Base-by-base conservation (phyloP, 2,888 invertebrate genomes). In the Spilarctia lutea region DNA sequence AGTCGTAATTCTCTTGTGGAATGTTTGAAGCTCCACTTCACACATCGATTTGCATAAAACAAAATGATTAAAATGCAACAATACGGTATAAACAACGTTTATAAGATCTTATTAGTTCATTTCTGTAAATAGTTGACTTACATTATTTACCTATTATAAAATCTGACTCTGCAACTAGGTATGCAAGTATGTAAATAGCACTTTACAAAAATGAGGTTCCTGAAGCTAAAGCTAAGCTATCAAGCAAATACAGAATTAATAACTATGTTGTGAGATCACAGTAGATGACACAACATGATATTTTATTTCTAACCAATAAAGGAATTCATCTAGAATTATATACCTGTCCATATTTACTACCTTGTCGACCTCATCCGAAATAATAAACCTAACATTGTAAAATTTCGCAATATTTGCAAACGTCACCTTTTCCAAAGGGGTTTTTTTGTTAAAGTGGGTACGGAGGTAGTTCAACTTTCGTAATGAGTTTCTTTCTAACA, bases 31-130 rank as follows among this genome's bases (percentile, higher is more conserved):
- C 87, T 88, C 86, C 88, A 88, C 89, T 90, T 90, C 88, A 89
- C 88, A 89, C 87, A 86, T 87, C 87, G 88, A 90, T 91, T 92
- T 92, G 90, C 90, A 92, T 92, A 90, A 91, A 91, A 92, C 88
- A 89, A 91, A 92, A 91, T 91, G 84, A 89, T 88, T 92, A 88
- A 91, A 91, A 91, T 87, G 88, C 91, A 89, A 91, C 88, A 88
- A 88, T 89, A 89, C 88, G 83, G 83, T 88, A 87, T 85, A 84
- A 83, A 87, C 87, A 79, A 88, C 89, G 88, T 89, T 91, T 88
- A 83, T 81, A 84, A 82, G 83, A 89, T 85, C 86, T 88, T 89
- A 90, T 83, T 88, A 88, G 87, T 89, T 89, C 86, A 86, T 85
- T 87, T 90, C 79, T 87, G 86, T 77, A 84, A 79, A 82, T 77